Base-by-base conservation (phyloP, 1,140 invertebrate species). In the Neelides sp. region DNA sequence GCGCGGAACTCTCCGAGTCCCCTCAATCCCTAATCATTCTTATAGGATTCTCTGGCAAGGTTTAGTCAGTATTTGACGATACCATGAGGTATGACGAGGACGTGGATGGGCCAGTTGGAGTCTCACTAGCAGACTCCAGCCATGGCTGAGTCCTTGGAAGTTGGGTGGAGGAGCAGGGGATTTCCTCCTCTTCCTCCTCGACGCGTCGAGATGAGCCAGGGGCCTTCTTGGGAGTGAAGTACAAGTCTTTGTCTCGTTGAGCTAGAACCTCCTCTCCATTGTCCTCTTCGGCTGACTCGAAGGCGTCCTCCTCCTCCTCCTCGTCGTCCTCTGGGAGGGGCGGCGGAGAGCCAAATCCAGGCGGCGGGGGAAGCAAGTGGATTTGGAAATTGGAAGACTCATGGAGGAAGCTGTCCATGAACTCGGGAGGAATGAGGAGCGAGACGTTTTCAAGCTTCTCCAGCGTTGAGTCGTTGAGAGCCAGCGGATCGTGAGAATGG, bases 391-490 rank as follows among this genome's bases (percentile, higher is more conserved):
- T n/a, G n/a, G n/a, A n/a, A n/a, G n/a, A n/a, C n/a, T 15, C 19
- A n/a, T 26, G 4, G 24, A 30, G 8, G 24, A 30, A 44, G n/a
- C 32, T 28, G 15, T 13, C 15, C 30, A 55, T 15, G 17, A 54
- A 55, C 36, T 58, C 56, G 4, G 56, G 48, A 19, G 52, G 56
- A 32, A 58, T 54, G 17, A 58, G 52, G 22, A 58, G 45, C 12
- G 56, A 58, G 26, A 58, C 42, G 28, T 53, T 50, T 37, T 59
- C 57, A 45, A 50, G 34, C 39, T 53, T 59, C 17, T 58, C 52
- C 7, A 7, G 17, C 22, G 8, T 4, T 7, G n/a, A 32, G 76
- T 64, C 81, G 84, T 58, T 75, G 71, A 4, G n/a, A n/a, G n/a
- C n/a, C 70, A 63, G 48, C 80, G 71, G 2, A 76, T 63, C 27